Base-by-base conservation (phyloP, 2,888 invertebrate genomes). In the Leucophenga maculata region DNA sequence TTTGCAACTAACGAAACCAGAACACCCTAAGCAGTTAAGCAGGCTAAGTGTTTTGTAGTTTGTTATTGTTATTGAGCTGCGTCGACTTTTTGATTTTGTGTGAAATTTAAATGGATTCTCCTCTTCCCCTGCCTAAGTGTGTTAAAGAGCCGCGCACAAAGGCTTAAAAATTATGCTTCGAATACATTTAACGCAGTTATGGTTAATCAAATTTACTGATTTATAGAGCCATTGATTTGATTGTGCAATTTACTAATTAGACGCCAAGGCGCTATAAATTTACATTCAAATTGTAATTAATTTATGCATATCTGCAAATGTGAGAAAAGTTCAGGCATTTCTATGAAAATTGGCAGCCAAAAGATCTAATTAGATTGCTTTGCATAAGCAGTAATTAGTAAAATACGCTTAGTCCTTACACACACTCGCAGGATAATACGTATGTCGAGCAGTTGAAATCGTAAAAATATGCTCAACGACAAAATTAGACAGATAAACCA, bases 401-500 rank as follows among this genome's bases (percentile, higher is more conserved):
- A 79, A 81, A 76, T 81, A 77, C 83, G 62, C 48, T 44, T 62
- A 64, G 22, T 20, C 11, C 11, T 6, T 13, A 39, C 46, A 16
- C 48, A 64, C 26, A 48, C 16, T 6, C 6, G 31, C 13, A 26
- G 50, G 3, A 44, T 64, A 1, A 22, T 64, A 3, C 18, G 39
- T 6, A 26, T 64, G 22, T 14, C 48, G 6, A n/a, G 18, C 20
- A n/a, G 8, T 8, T 22, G 62, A 46, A 64, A 46, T 64, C 48
- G 62, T 48, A 64, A 81, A 81, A 81, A 81, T 82, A 82, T 81
- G 80, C 72, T 81, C 71, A 78, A 73, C 77, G 79, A 76, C 76
- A 76, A 77, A 32, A 82, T 72, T 78, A 74, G 74, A 77, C 76
- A 79, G 81, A 78, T 82, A 82, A 62, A 46, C 6, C 22, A 62